These are phyloP conservation scores for Erythrolamprus reginae DNA, from an alignment of 2,113 vertebrate species.

Conservation along the genomic window DNA sequence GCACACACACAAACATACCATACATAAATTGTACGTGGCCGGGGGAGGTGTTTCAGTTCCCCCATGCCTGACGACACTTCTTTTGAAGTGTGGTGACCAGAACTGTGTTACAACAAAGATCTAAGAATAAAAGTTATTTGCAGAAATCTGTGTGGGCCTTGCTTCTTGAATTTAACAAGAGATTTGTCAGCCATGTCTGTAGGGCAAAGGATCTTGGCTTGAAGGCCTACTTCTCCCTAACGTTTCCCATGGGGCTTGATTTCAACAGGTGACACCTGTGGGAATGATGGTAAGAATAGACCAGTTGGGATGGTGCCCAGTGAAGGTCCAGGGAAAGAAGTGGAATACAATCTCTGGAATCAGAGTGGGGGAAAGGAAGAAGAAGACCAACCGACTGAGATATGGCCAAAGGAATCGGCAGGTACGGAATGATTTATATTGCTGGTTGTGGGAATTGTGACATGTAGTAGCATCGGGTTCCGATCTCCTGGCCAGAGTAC, in stretches of 20 bases:
- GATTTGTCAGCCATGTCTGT: not conserved
- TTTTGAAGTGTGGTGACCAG: too few species aligned
- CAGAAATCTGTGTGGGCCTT: not conserved
- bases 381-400: not conserved
- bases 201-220: not conserved
- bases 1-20: too few species aligned
- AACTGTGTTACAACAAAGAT: not conserved
- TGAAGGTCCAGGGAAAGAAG: not conserved
- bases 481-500: not conserved
- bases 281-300: not conserved
- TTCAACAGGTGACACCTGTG: not conserved
- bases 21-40: too few species aligned
- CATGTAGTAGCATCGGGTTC: not conserved
- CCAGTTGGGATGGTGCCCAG: not conserved
- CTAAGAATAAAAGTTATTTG: not conserved
- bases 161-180: not conserved
- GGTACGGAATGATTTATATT: not conserved
- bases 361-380: too few species aligned
- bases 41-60: too few species aligned
- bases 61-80: too few species aligned
- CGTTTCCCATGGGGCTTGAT: not conserved
- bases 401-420: not conserved
- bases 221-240: not conserved
- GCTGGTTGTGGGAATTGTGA: not conserved
- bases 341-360: not conserved